Evolutionary conservation across 2,888 invertebrate species (phyloP).

Genomic region (Bruchidius siliquastri): DNA sequence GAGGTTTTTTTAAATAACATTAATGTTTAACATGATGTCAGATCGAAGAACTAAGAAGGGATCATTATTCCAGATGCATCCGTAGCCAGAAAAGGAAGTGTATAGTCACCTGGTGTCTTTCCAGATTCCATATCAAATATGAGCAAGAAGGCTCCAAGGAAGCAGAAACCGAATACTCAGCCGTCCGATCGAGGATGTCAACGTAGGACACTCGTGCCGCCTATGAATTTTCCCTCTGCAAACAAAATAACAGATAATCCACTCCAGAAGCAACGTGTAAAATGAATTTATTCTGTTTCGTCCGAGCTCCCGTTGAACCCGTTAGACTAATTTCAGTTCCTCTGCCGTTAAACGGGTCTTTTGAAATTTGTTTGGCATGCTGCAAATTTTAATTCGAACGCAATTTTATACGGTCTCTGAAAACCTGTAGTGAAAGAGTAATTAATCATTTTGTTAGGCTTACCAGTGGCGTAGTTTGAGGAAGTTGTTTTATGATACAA

Average conservation of each 20-base stretch:
- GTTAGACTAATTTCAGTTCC: background rate
- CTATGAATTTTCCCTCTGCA: background rate
- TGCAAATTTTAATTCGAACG: background rate
- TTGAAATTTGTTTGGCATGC: background rate
- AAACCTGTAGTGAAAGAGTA: background rate
- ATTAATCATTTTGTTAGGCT: background rate
- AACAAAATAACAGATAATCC: background rate
- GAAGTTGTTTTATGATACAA: too few relatives aligned
- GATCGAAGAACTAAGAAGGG: too few relatives aligned
- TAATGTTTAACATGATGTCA: too few relatives aligned
- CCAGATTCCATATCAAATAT: too few relatives aligned
- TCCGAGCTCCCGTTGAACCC: background rate
- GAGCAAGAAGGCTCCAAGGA: too few relatives aligned
- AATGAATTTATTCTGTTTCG: background rate
- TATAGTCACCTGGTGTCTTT: too few relatives aligned
- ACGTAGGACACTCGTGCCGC: background rate
- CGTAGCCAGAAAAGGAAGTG: too few relatives aligned
- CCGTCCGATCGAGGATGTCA: too few relatives aligned
- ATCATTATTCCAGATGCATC: too few relatives aligned
- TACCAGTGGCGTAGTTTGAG: background rate
- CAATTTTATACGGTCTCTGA: background rate
- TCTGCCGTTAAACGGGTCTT: background rate
- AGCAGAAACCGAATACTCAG: too few relatives aligned
- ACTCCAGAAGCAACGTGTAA: background rate
- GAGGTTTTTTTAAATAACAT: too few relatives aligned